Conservation (phyloP, 2,888 invertebrate species). For the Hecatera dysodea region DNA sequence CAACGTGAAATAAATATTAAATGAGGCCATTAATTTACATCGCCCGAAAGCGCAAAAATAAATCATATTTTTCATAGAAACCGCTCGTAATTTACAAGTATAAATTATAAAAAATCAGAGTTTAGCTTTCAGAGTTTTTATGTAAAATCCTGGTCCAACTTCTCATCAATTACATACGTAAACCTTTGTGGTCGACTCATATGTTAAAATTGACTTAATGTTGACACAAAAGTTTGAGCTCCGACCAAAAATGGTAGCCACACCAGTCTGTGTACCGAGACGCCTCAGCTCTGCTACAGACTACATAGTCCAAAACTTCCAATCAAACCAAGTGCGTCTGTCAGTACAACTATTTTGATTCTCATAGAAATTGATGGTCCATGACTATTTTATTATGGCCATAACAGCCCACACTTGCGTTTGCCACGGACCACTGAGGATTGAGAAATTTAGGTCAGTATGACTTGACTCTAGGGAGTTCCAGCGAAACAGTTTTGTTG, state of each 20-base stretch:
- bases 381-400: background rate
- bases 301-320: no score
- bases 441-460: conserved; percentile 1
- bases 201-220: background rate
- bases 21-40: conserved; percentile 26
- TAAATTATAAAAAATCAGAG: conserved; percentile 24
- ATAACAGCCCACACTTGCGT: background rate
- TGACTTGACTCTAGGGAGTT: background rate
- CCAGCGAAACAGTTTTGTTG: background rate
- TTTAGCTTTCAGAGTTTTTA: conserved; percentile 11
- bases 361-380: background rate
- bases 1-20: conserved; percentile 1
- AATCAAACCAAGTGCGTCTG: no score
- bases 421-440: background rate
- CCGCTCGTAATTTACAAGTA: conserved; percentile 22
- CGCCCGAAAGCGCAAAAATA: conserved; percentile 10
- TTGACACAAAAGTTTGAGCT: background rate
- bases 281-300: no score
- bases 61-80: conserved; percentile 33
- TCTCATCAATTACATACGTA: background rate
- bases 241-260: background rate
- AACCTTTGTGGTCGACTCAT: background rate
- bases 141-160: background rate
- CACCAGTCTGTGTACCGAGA: background rate
- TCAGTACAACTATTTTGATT: background rate